phyloP scores from a whole-genome alignment of 1,140 invertebrate genomes.

The Elymnias hypermnestra region DNA sequence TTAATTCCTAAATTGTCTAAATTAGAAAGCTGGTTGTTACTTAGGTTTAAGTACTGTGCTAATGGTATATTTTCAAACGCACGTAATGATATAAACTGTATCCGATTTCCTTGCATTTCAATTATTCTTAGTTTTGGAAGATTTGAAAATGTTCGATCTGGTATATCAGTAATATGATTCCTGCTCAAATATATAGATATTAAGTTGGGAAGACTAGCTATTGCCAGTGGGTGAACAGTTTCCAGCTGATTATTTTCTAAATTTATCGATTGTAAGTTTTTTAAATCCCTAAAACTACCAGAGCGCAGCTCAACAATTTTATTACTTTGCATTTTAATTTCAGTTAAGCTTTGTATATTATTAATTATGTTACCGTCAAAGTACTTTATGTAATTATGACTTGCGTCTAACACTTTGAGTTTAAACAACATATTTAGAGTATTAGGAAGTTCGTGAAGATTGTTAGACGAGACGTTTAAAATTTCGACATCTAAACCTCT shows the following conservation, averaged over 20 bases:
- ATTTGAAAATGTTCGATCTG: conserved; percentile 85
- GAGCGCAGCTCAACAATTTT: conserved; percentile 83
- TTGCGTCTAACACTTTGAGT: conserved; percentile 84
- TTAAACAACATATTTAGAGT: conserved; percentile 82
- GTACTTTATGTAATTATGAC: conserved; percentile 86
- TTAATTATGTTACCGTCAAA: conserved; percentile 82
- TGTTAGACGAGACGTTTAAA: conserved; percentile 87
- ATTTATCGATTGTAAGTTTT: conserved; percentile 83
- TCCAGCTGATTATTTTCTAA: conserved; percentile 89
- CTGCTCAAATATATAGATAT: conserved; percentile 86
- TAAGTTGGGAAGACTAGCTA: conserved; percentile 85
- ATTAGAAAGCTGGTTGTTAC: conserved; percentile 83
- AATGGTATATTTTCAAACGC: conserved; percentile 87
- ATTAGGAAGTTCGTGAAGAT: conserved; percentile 82
- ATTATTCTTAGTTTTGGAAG: conserved; percentile 84
- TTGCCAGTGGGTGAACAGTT: conserved; percentile 84
- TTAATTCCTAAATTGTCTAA: conserved; percentile 84
- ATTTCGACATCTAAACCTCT: conserved; percentile 82
- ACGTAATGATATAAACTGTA: conserved; percentile 83
- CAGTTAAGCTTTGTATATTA: conserved; percentile 80
- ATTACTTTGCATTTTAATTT: conserved; percentile 84
- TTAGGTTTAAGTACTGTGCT: conserved; percentile 88
- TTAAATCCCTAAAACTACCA: conserved; percentile 84
- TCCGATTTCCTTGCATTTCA: conserved; percentile 88
- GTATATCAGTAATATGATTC: conserved; percentile 83